These are phyloP conservation scores for Sphaeridia pumilis DNA, from an alignment of 2,888 invertebrate species.

Conservation along the genomic window DNA sequence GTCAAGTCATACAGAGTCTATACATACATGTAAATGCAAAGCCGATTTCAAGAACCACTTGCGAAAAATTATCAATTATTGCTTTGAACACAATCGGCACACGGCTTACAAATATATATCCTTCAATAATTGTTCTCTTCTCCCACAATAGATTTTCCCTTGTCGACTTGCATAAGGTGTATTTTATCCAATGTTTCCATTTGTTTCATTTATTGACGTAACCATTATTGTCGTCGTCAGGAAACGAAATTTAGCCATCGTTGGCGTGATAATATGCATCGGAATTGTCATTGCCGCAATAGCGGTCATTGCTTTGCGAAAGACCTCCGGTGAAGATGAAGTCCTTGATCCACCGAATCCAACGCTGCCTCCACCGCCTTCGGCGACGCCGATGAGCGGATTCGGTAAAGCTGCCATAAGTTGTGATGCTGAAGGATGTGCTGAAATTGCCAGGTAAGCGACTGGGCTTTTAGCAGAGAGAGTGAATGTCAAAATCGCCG, in stretches of 20 bases:
- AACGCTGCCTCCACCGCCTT: neutral
- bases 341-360: constrained; percentile 6
- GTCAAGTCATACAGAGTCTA: too few relatives aligned
- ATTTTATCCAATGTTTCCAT: too few relatives aligned
- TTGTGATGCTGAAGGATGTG: constrained; percentile 63
- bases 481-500: neutral
- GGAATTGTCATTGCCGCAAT: neutral
- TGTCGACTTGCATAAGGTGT: too few relatives aligned
- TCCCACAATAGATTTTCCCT: too few relatives aligned
- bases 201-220: too few relatives aligned
- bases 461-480: constrained; percentile 23
- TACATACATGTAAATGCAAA: too few relatives aligned
- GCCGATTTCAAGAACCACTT: too few relatives aligned
- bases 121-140: too few relatives aligned
- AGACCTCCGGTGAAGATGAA: neutral
- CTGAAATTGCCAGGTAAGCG: constrained; percentile 57
- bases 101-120: too few relatives aligned
- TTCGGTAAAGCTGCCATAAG: constrained; percentile 50
- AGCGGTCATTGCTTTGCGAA: neutral
- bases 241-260: neutral
- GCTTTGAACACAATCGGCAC: too few relatives aligned
- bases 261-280: constrained; percentile 3
- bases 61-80: too few relatives aligned
- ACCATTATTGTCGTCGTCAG: too few relatives aligned
- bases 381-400: constrained; percentile 10